phyloP scores from a whole-genome alignment of 2,888 invertebrate genomes.

The Silvanus unidentatus region DNA sequence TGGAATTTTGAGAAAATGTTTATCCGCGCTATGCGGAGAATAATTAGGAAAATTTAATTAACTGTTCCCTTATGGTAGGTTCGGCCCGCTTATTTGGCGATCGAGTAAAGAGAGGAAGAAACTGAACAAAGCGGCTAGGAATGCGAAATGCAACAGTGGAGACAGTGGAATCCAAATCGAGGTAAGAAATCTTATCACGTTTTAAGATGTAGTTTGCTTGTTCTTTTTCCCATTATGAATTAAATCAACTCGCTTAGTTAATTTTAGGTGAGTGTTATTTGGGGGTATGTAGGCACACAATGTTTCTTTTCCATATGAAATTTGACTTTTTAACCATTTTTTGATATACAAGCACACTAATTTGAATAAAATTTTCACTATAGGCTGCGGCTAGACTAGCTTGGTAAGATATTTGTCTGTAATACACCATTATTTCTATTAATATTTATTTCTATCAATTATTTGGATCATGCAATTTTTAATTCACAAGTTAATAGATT shows the following conservation, averaged over 20 bases:
- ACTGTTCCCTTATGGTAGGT: slow-evolving; percentile 46
- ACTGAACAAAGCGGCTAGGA: slow-evolving; percentile 59
- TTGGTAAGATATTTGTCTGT: slow-evolving; percentile 46
- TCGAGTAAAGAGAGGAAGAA: slow-evolving; percentile 66
- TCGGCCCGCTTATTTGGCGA: slow-evolving; percentile 67
- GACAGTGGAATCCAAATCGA: slow-evolving; percentile 70
- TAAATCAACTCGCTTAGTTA: no score
- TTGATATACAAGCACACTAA: slow-evolving; percentile 31
- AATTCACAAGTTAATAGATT: slow-evolving; percentile 2
- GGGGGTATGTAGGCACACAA: slow-evolving; percentile 3
- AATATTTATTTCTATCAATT: slow-evolving; percentile 17
- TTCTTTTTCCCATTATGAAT: slow-evolving; percentile 9
- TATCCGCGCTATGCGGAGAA: no score
- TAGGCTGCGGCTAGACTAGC: slow-evolving; percentile 47
- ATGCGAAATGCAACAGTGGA: slow-evolving; percentile 67
- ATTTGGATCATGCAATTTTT: slow-evolving; percentile 6
- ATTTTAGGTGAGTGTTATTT: not conserved
- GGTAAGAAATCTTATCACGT: slow-evolving; percentile 32
- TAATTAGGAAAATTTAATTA: no score
- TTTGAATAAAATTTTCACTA: slow-evolving; percentile 41
- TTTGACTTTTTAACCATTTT: not conserved
- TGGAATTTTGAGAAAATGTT: no score
- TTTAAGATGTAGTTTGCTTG: slow-evolving; percentile 4
- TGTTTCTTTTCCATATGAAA: slow-evolving; percentile 6
- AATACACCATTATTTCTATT: slow-evolving; percentile 23